These are phyloP conservation scores for Anthonomus grandis DNA, from an alignment of 1,140 invertebrate genomes.

Conservation along the genomic window DNA sequence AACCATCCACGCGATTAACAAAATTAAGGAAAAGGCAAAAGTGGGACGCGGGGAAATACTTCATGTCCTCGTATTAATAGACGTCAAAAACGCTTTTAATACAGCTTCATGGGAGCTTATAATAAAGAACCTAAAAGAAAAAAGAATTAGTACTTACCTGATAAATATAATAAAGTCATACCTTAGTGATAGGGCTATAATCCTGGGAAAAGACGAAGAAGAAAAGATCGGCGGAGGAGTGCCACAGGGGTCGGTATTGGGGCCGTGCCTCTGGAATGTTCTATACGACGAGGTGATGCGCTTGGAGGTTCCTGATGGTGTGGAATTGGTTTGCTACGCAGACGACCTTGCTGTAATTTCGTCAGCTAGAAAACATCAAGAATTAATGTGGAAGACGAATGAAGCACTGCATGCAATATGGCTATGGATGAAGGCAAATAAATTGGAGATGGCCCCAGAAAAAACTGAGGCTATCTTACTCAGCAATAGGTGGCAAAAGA, in stretches of 20 bases:
- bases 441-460: background rate
- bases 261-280: conserved; percentile 42
- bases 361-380: background rate
- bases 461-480: background rate
- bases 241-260: conserved; percentile 41
- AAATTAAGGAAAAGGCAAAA: background rate
- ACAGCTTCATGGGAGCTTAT: background rate
- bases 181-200: background rate
- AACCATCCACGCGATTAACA: background rate
- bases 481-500: background rate
- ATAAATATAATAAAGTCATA: background rate
- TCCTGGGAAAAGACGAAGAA: background rate
- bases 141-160: background rate
- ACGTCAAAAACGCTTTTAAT: no score
- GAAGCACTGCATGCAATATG: background rate
- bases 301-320: conserved; percentile 26
- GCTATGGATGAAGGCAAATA: background rate
- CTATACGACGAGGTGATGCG: conserved; percentile 38
- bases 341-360: conserved; percentile 37
- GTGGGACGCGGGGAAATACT: background rate
- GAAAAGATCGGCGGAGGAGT: conserved; percentile 8
- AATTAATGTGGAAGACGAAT: background rate
- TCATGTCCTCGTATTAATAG: no score
- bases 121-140: background rate
- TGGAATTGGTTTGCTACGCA: conserved; percentile 32